phyloP scores from a whole-genome alignment of 30 jellyfish, hydroid and myxozoan genomes.

The Turritopsis rubra region DNA sequence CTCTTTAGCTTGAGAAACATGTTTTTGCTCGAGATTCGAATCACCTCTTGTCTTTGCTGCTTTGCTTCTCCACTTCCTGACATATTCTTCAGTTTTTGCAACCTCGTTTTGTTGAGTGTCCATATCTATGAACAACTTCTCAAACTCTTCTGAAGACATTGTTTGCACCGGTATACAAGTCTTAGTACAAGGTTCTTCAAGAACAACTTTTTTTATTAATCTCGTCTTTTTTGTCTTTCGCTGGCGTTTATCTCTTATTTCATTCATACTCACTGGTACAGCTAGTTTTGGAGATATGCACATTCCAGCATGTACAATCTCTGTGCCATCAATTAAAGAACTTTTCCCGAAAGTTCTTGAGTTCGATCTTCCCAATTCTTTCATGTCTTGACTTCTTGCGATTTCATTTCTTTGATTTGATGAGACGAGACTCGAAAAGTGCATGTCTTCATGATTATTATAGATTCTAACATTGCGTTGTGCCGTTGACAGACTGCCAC shows the following conservation, averaged over 20 bases:
- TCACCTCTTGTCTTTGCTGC: not conserved
- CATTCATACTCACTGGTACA: not conserved
- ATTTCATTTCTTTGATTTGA: too few species aligned
- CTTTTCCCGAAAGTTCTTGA: not conserved
- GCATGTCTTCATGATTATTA: not conserved
- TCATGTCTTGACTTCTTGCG: too few species aligned
- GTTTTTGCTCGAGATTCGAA: not conserved
- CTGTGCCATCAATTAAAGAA: not conserved
- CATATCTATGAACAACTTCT: not conserved
- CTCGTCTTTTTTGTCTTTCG: not conserved
- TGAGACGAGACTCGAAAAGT: not conserved
- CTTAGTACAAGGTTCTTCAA: not conserved
- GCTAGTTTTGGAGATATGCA: not conserved
- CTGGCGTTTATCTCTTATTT: not conserved
- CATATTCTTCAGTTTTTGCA: not conserved
- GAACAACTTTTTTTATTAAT: not conserved
- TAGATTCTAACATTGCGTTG: too few species aligned
- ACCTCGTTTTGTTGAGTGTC: not conserved
- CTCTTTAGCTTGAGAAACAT: not conserved
- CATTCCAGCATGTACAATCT: not conserved
- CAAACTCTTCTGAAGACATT: not conserved
- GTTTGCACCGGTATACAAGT: not conserved
- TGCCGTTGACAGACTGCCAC: too few species aligned
- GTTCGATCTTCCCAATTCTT: too few species aligned
- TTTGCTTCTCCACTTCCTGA: not conserved